Evolutionary conservation across 2,888 invertebrate species (phyloP).

Genomic region (Norana najaformis): DNA sequence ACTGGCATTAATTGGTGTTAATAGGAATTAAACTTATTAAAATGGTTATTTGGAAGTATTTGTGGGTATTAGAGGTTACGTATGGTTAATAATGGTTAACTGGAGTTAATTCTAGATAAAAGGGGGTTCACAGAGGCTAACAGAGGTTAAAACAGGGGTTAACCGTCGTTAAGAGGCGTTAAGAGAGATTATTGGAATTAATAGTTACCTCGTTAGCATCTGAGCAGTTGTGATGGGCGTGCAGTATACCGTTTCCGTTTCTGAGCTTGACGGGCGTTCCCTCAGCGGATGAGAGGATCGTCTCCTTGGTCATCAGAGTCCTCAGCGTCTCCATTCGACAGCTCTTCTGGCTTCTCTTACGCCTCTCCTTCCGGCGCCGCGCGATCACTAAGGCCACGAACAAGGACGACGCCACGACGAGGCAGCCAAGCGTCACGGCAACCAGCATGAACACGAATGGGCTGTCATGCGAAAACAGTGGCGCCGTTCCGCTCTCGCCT

Average conservation of each 20-base stretch:
- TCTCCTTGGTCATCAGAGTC: slow-evolving; percentile 14
- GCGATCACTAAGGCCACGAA: slow-evolving; percentile 29
- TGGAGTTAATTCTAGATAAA: too few species aligned
- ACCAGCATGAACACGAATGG: slow-evolving; percentile 29
- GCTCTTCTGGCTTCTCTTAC: background rate
- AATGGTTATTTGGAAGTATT: too few species aligned
- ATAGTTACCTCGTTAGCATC: slow-evolving; percentile 15
- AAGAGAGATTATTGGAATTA: background rate
- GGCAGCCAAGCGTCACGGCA: slow-evolving; percentile 30
- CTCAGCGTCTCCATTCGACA: slow-evolving; percentile 26
- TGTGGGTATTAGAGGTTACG: too few species aligned
- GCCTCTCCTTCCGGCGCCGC: background rate
- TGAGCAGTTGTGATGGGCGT: background rate
- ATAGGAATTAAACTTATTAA: too few species aligned
- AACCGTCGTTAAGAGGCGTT: background rate
- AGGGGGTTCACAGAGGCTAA: too few species aligned
- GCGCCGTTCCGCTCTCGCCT: background rate
- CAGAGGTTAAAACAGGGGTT: too few species aligned
- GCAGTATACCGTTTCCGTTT: background rate
- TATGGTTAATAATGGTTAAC: too few species aligned
- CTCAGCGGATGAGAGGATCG: background rate
- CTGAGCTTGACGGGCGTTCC: slow-evolving; percentile 1
- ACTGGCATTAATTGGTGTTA: too few species aligned
- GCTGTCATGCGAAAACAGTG: background rate
- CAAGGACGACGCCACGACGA: slow-evolving; percentile 30